phyloP scores from a whole-genome alignment of 2,113 vertebrate genomes.

The Gasterosteus nipponicus region DNA sequence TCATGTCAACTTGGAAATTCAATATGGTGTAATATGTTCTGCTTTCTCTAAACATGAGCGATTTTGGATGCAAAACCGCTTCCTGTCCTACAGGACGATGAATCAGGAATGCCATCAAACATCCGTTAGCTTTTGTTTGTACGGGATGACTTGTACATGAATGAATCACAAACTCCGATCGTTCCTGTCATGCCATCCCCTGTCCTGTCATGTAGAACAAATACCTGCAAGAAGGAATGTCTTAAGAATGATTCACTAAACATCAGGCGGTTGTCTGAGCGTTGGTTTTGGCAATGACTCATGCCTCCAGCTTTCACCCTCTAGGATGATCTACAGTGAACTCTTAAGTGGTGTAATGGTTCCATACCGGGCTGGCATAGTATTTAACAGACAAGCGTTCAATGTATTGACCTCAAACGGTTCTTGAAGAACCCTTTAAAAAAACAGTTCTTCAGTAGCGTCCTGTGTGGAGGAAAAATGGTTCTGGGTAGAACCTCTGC shows the following conservation, averaged over 20 bases:
- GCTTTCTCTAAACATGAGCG: background rate
- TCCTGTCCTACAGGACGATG: background rate
- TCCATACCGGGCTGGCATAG: too few species aligned
- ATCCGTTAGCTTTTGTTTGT: constrained; percentile 18
- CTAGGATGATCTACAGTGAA: too few species aligned
- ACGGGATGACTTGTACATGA: background rate
- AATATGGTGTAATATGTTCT: background rate
- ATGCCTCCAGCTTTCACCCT: background rate
- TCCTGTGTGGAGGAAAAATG: too few species aligned
- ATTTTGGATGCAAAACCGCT: background rate
- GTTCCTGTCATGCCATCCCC: background rate
- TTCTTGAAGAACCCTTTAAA: too few species aligned
- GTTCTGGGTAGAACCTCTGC: too few species aligned
- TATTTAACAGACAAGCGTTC: too few species aligned
- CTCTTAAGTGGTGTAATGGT: too few species aligned
- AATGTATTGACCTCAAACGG: too few species aligned
- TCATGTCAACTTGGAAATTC: background rate
- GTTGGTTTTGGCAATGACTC: background rate
- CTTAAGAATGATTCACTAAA: background rate
- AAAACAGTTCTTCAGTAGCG: too few species aligned
- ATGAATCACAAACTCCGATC: background rate
- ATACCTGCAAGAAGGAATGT: background rate
- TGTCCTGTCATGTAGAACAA: constrained; percentile 9
- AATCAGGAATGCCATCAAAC: constrained; percentile 1
- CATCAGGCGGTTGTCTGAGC: background rate